Evolutionary conservation across 2,113 vertebrate species (phyloP).

Genomic region (Benitochromis conjunctus): DNA sequence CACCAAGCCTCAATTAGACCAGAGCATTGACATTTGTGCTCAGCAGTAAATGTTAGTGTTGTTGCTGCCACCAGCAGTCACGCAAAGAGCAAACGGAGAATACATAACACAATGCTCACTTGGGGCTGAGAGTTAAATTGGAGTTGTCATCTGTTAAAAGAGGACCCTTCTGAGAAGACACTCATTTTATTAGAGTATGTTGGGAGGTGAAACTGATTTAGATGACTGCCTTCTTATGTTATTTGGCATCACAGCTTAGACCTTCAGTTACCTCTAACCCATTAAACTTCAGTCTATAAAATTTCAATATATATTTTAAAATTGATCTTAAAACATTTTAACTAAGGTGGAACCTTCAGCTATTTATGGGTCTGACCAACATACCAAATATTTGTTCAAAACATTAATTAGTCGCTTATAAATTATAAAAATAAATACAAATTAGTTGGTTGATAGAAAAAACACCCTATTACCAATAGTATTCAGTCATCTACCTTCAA

Average conservation of each 20-base stretch:
- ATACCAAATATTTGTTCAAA: neutral
- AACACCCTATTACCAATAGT: neutral
- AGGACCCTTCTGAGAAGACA: neutral
- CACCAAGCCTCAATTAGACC: neutral
- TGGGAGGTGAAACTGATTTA: neutral
- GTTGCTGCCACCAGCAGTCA: neutral
- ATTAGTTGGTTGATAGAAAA: neutral
- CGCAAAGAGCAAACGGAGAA: neutral
- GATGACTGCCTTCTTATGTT: neutral
- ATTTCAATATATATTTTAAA: neutral
- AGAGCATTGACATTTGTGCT: neutral
- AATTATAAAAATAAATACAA: neutral
- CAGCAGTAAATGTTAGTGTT: neutral
- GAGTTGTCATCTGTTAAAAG: constrained; percentile 14
- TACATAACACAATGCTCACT: constrained; percentile 8
- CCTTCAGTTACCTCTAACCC: neutral
- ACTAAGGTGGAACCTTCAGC: neutral
- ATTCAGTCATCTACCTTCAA: neutral
- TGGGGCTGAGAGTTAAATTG: neutral
- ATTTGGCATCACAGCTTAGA: neutral
- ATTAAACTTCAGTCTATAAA: neutral
- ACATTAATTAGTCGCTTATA: neutral
- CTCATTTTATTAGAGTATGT: neutral
- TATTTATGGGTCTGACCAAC: neutral
- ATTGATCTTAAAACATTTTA: neutral